Evolutionary conservation across 2,888 invertebrate species (phyloP).

Genomic region (Pristionchus arcanus): DNA sequence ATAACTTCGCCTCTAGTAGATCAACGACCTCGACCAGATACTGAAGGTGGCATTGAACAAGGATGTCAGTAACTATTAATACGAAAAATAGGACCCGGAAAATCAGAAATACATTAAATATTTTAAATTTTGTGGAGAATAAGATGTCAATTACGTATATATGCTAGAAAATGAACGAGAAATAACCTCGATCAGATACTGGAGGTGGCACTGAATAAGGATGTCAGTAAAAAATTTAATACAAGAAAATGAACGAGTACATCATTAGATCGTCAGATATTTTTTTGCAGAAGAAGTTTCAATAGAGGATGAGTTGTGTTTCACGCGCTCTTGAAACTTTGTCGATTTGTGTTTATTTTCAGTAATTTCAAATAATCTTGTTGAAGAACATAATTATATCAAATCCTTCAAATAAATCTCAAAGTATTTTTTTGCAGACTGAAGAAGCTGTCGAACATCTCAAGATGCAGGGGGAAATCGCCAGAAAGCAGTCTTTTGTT

Average conservation of each 20-base stretch:
- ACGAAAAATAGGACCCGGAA: no score
- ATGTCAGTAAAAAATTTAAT: constrained; percentile 45
- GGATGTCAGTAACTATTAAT: constrained; percentile 48
- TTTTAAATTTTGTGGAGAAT: no score
- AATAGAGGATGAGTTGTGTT: no score
- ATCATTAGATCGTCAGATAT: no score
- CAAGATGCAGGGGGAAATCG: constrained; percentile 20
- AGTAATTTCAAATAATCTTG: no score
- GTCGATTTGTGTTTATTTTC: no score
- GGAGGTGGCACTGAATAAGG: constrained; percentile 64
- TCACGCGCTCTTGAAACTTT: no score
- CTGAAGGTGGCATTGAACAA: constrained; percentile 65
- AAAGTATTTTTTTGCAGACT: neutral
- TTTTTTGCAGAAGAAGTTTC: no score
- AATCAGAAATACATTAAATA: no score
- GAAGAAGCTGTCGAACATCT: constrained; percentile 52
- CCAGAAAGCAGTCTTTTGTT: constrained; percentile 41
- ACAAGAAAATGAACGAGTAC: no score
- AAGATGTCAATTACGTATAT: no score
- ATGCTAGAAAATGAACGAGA: constrained; percentile 64
- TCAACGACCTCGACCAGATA: constrained; percentile 67
- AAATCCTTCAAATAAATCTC: neutral
- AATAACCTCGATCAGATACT: constrained; percentile 68
- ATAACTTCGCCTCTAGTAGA: constrained; percentile 63
- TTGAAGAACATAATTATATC: neutral